Evolutionary conservation across 2,888 invertebrate genomes (phyloP).

Genomic region (Bombylius discolor): DNA sequence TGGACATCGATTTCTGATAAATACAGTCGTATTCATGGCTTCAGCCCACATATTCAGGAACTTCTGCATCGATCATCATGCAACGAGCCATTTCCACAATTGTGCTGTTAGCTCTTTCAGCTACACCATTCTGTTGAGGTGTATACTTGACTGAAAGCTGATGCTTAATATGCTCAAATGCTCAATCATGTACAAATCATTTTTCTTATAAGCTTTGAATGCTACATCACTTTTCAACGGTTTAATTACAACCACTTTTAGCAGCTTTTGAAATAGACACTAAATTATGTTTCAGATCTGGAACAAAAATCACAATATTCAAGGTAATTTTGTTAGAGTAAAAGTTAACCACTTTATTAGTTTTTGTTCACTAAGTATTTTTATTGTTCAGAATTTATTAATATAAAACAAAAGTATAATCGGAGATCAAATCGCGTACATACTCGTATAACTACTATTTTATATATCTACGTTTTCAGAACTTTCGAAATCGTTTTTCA

Average conservation of each 20-base stretch:
- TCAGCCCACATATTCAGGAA: constrained; percentile 21
- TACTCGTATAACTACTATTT: too few relatives aligned
- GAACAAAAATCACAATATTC: too few relatives aligned
- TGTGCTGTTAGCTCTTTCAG: constrained; percentile 18
- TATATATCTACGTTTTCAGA: too few relatives aligned
- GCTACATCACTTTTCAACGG: background rate
- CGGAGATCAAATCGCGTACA: too few relatives aligned
- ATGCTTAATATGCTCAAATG: constrained; percentile 17
- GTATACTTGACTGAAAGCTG: constrained; percentile 15
- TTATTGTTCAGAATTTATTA: too few relatives aligned
- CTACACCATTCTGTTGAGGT: constrained; percentile 20
- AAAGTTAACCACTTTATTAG: too few relatives aligned
- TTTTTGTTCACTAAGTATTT: too few relatives aligned
- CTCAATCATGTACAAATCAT: background rate
- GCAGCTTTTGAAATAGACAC: constrained; percentile 1
- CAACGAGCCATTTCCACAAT: constrained; percentile 18
- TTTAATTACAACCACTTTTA: constrained; percentile 1
- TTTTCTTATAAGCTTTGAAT: background rate
- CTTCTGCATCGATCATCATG: constrained; percentile 17
- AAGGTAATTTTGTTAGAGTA: too few relatives aligned
- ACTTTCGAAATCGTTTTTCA: too few relatives aligned
- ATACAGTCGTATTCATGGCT: constrained; percentile 18
- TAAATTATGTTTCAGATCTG: background rate
- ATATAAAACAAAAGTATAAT: too few relatives aligned
- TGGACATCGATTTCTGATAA: constrained; percentile 6